Evolutionary conservation across 2,797 vertebrate species (phyloP).

Genomic region (Antennarius maculatus): DNA sequence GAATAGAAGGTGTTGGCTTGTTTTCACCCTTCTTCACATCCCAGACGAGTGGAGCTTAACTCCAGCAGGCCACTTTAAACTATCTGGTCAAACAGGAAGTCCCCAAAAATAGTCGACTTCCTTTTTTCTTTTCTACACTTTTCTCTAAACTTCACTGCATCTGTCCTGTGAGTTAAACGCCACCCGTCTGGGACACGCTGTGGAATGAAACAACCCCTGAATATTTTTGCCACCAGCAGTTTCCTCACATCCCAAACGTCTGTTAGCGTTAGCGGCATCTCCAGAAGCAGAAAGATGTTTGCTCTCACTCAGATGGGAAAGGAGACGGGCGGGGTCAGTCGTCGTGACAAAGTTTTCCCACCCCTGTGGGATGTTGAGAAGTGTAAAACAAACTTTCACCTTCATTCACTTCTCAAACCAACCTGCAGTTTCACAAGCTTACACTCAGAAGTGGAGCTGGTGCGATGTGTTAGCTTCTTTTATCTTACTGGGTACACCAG

Average conservation of each 20-base stretch:
- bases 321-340: conserved; percentile 29
- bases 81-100: background rate
- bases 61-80: background rate
- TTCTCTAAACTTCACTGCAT: background rate
- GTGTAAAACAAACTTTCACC: conserved; percentile 15
- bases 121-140: background rate
- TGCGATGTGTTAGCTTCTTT: background rate
- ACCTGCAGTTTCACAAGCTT: background rate
- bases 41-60: background rate
- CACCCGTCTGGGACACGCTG: background rate
- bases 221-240: background rate
- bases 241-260: background rate
- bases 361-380: conserved; percentile 2
- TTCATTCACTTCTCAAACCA: background rate
- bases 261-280: background rate
- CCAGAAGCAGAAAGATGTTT: background rate
- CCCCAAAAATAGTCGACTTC: background rate
- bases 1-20: background rate
- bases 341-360: background rate
- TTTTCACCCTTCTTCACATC: background rate
- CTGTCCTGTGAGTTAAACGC: background rate
- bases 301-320: conserved; percentile 10
- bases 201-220: conserved; percentile 5
- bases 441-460: background rate
- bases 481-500: background rate